Base-by-base conservation (phyloP, 2,113 vertebrate species). In the Zingel zingel region DNA sequence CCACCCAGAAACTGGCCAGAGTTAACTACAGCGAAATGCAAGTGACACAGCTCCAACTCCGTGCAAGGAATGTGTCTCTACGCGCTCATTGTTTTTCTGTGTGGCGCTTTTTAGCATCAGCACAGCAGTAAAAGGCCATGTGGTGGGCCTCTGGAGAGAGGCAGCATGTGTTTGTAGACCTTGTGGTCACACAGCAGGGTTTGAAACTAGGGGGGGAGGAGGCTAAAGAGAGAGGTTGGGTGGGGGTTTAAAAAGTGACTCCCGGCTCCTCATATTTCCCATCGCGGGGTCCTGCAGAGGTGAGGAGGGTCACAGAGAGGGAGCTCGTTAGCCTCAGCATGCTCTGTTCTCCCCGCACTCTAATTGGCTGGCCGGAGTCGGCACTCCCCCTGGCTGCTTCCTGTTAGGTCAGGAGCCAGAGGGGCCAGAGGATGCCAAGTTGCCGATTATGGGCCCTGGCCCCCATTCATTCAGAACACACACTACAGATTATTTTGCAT, bases 271-370 rank as follows among this genome's bases (percentile, higher is more conserved):
- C 87, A 79, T 88, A 78, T 91, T 93, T 94, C 91, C 89, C 86
- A 89, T 89, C 30, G 79, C 10, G 67, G 85, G 93, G 93, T 95
- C 92, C 90, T 90, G n/a, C 82, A 79, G 86, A 93, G 95, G 93
- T 94, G 85, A 95, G 87, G 84, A 82, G 90, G 95, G 94, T 95
- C 92, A 93, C 82, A 15, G 86, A 92, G 88, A 94, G 91, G 90
- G 88, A 93, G 92, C 93, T 95, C 39, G 85, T 95, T 95, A 95
- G 93, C 90, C 87, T 50, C 79, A 45, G 87, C 78, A 19, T 86
- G 87, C 81, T 93, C 86, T 45, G 7, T 47, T 69, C 87, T 89
- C 62, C 83, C 58, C 57, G 16, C 33, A 6, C 90, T 92, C 88
- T 94, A 93, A 94, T 95, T 93, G 93, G 93, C 90, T 81, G 82